Conservation (phyloP, 2,113 vertebrate species). For the Eubucco bourcierii region DNA sequence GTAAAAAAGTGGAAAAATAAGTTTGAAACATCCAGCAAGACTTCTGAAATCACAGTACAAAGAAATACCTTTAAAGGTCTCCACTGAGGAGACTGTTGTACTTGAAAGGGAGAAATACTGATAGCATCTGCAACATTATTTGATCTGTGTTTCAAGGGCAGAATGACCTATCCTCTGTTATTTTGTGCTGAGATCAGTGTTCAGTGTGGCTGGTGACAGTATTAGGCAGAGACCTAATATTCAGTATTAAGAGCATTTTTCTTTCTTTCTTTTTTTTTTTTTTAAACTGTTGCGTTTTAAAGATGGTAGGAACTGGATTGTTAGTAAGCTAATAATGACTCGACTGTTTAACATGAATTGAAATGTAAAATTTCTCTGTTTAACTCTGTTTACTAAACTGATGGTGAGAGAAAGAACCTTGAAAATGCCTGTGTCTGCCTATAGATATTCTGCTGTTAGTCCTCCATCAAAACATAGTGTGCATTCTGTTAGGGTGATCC, state of each 20-base stretch:
- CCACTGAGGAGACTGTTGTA: not conserved
- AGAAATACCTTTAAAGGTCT: not conserved
- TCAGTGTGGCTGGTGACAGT: not conserved
- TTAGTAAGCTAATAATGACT: not conserved
- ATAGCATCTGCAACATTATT: not conserved
- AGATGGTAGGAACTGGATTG: not conserved
- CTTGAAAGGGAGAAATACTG: not conserved
- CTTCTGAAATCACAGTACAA: not conserved
- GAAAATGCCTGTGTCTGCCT: not conserved
- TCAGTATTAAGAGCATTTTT: not conserved
- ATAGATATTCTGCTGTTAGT: not conserved
- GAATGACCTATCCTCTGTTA: not conserved
- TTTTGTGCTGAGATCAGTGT: not conserved
- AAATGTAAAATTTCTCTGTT: not conserved
- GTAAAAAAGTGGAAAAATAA: not conserved
- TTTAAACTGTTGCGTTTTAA: not conserved
- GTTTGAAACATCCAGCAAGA: not conserved
- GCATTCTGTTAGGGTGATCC: not conserved
- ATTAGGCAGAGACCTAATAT: not conserved
- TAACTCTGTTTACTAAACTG: not conserved
- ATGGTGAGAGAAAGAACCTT: not conserved
- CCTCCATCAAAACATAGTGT: not conserved
- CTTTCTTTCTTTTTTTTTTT: not conserved
- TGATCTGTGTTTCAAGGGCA: not conserved
- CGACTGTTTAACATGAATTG: not conserved